These are phyloP conservation scores for Anarrhichthys ocellatus DNA, from an alignment of 2,113 vertebrate species.

Conservation along the genomic window DNA sequence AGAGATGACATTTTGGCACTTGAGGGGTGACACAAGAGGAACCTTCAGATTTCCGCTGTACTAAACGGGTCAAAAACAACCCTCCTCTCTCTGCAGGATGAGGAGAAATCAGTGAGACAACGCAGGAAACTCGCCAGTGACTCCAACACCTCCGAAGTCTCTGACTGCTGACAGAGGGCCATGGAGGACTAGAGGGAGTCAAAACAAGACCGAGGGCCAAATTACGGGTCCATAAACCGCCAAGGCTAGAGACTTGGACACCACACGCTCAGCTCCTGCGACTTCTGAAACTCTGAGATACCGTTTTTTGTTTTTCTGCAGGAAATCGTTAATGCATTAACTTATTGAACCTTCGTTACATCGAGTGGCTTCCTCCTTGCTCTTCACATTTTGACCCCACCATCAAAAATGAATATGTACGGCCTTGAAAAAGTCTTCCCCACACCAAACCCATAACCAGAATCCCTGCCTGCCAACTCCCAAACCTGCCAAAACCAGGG, in stretches of 20 bases:
- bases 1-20: not conserved
- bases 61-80: not conserved
- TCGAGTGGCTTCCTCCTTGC: constrained; percentile 32
- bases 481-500: constrained; percentile 11
- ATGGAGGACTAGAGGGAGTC: constrained; percentile 5
- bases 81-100: constrained; percentile 71
- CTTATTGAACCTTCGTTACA: constrained; percentile 15
- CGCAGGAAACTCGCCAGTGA: constrained; percentile 78
- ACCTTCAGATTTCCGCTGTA: not conserved
- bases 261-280: constrained; percentile 16
- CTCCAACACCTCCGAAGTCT: constrained; percentile 81
- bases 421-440: not conserved
- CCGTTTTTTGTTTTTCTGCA: constrained; percentile 20
- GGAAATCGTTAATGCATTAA: constrained; percentile 1
- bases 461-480: constrained; percentile 32
- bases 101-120: constrained; percentile 81
- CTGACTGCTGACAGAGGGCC: constrained; percentile 79
- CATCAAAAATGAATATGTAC: not conserved
- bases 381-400: not conserved
- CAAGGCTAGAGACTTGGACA: not conserved
- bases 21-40: not conserved
- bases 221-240: constrained; percentile 13
- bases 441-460: constrained; percentile 11
- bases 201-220: constrained; percentile 25
- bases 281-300: constrained; percentile 34